Conservation (phyloP, 2,797 vertebrate genomes). For the Limosa lapponica region DNA sequence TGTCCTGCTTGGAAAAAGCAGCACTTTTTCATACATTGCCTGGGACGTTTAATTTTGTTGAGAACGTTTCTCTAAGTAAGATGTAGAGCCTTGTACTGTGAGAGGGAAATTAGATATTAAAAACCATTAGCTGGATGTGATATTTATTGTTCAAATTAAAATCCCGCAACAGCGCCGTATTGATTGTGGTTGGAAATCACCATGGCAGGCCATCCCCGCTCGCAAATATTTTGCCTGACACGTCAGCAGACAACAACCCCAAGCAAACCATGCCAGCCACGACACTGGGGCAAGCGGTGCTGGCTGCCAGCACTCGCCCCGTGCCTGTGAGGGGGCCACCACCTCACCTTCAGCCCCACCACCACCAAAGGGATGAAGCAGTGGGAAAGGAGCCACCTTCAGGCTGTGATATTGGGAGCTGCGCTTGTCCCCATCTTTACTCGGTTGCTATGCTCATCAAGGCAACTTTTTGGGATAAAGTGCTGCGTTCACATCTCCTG, state of each 20-base stretch:
- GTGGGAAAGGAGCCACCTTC: neutral
- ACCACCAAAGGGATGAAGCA: rapidly evolving
- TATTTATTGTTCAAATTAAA: neutral
- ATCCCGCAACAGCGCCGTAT: neutral
- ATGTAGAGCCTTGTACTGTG: neutral
- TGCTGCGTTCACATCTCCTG: rapidly evolving
- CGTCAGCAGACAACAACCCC: neutral
- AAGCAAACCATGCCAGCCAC: neutral
- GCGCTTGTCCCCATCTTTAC: neutral
- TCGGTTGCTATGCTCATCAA: neutral
- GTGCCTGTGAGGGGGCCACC: neutral
- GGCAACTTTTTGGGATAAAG: neutral
- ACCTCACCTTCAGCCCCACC: rapidly evolving
- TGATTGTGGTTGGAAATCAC: neutral
- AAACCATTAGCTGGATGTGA: rapidly evolving
- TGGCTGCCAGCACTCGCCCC: rapidly evolving
- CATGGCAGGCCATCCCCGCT: neutral
- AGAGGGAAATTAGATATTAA: neutral
- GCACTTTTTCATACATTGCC: neutral
- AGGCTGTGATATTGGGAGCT: neutral
- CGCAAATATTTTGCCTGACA: neutral
- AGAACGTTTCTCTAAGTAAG: neutral
- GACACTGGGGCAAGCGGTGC: neutral
- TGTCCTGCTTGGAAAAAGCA: neutral
- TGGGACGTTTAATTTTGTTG: neutral